Conservation (phyloP, 2,797 vertebrate genomes). For the Rhynchonycteris naso region DNA sequence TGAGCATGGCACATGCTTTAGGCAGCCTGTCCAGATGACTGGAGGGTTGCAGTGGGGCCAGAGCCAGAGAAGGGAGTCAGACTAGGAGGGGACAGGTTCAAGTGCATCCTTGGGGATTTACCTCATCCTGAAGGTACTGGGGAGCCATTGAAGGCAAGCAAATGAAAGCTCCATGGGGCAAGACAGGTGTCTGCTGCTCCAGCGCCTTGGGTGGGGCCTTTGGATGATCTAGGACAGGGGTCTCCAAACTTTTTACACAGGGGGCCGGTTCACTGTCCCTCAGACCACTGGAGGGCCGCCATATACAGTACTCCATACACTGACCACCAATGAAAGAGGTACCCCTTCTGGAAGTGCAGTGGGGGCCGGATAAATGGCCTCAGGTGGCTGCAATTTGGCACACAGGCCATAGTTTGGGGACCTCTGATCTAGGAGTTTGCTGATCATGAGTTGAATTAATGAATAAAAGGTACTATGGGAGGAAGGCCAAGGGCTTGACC, state of each 20-base stretch:
- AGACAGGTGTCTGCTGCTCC: accelerated
- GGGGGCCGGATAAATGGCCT: too few species aligned
- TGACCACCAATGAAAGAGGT: too few species aligned
- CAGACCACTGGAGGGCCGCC: too few species aligned
- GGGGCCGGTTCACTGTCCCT: too few species aligned
- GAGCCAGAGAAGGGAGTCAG: neutral
- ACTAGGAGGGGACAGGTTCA: neutral
- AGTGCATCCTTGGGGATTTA: accelerated
- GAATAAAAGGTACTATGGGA: neutral
- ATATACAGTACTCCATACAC: too few species aligned
- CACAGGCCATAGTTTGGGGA: too few species aligned
- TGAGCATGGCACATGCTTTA: accelerated
- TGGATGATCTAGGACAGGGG: neutral
- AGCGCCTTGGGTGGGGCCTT: neutral
- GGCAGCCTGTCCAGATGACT: neutral
- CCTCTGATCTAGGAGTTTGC: too few species aligned
- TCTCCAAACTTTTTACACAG: too few species aligned
- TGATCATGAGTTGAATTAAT: neutral
- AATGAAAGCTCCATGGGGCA: accelerated
- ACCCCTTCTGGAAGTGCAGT: too few species aligned
- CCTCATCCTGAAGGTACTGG: neutral
- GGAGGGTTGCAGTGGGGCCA: neutral
- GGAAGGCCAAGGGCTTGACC: neutral
- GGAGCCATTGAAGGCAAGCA: neutral
- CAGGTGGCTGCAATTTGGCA: too few species aligned